These are phyloP conservation scores for Siderastrea radians DNA, from an alignment of 92 coral and sea anemone species.

Conservation along the genomic window DNA sequence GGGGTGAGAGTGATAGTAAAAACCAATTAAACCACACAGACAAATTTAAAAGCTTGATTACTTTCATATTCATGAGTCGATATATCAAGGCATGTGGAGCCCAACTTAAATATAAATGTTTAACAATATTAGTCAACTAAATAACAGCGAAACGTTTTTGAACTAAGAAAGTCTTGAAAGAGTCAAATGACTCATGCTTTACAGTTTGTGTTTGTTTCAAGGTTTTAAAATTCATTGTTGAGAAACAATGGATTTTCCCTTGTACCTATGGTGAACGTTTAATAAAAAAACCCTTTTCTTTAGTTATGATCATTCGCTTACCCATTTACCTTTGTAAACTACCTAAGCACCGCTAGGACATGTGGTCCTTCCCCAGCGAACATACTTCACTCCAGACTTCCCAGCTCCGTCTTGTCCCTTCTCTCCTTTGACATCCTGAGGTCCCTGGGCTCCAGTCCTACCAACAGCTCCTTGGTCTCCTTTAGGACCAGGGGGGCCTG, in stretches of 20 bases:
- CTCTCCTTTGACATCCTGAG: not conserved
- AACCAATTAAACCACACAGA: too few species aligned
- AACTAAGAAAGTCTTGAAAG: too few species aligned
- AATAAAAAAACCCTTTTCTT: slow-evolving; percentile 70
- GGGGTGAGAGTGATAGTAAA: too few species aligned
- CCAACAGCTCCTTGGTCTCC: not conserved
- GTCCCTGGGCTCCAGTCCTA: not conserved
- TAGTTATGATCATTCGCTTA: not conserved
- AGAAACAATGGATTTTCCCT: not conserved
- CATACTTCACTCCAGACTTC: slow-evolving; percentile 44
- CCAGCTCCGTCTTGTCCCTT: slow-evolving; percentile 40
- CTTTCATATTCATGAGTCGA: too few species aligned
- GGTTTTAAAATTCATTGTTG: too few species aligned
- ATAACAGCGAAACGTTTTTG: too few species aligned
- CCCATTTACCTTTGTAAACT: slow-evolving; percentile 45
- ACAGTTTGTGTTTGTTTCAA: too few species aligned
- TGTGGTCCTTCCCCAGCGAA: slow-evolving; percentile 73
- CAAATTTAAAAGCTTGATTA: too few species aligned
- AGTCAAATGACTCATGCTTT: too few species aligned
- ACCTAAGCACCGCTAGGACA: slow-evolving; percentile 57
- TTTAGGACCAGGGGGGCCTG: slow-evolving; percentile 19
- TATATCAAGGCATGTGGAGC: too few species aligned
- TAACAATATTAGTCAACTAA: too few species aligned
- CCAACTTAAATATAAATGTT: too few species aligned
- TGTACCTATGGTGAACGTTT: not conserved